Conservation (phyloP, 2,888 invertebrate genomes). For the Pheosia tremula region DNA sequence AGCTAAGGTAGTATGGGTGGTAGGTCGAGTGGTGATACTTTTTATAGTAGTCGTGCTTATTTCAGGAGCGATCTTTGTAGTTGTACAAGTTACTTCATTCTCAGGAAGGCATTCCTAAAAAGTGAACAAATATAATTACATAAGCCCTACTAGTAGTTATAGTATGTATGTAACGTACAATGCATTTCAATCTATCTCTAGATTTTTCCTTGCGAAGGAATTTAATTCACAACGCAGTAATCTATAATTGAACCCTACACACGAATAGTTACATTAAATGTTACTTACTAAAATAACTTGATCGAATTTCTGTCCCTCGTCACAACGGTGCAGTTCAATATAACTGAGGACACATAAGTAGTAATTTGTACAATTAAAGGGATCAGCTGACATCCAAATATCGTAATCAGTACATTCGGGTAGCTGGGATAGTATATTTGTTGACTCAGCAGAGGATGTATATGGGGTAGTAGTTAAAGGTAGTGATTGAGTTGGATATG, state of each 20-base stretch:
- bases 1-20: neutral
- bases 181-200: too few relatives aligned
- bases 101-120: conserved; percentile 1
- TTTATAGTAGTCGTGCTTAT: neutral
- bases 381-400: neutral
- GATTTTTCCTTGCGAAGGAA: too few relatives aligned
- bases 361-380: conserved; percentile 3
- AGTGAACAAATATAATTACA: neutral
- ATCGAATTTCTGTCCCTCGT: neutral
- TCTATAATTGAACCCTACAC: too few relatives aligned
- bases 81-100: neutral
- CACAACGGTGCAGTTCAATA: neutral
- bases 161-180: too few relatives aligned
- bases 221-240: too few relatives aligned
- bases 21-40: too few relatives aligned
- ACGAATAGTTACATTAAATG: too few relatives aligned
- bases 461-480: neutral
- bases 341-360: conserved; percentile 4
- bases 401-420: neutral
- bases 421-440: neutral
- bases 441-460: conserved; percentile 8
- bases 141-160: too few relatives aligned
- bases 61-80: neutral
- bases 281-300: neutral
- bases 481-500: neutral